phyloP scores from a whole-genome alignment of 2,797 vertebrate genomes.

The Sciurus vulgaris region DNA sequence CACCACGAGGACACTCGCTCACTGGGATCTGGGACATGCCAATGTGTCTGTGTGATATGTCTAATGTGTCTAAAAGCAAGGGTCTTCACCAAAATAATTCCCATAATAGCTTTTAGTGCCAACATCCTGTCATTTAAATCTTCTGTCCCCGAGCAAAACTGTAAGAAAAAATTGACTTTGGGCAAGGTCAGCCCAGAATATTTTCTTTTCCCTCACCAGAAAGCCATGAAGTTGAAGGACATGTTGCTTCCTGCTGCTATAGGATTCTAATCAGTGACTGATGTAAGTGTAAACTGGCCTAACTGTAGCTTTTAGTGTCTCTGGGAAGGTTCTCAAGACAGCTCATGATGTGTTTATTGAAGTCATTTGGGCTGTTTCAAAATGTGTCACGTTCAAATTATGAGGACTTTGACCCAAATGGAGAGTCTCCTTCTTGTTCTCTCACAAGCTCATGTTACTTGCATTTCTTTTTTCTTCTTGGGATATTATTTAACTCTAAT shows the following conservation, averaged over 20 bases:
- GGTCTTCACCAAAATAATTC: background rate
- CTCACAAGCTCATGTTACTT: background rate
- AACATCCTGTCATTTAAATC: background rate
- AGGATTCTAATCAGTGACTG: slow-evolving; percentile 56
- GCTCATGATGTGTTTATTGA: slow-evolving; percentile 18
- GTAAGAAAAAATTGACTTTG: background rate
- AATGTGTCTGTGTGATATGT: background rate
- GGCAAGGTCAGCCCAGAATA: background rate
- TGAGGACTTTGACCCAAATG: background rate
- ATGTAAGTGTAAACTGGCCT: slow-evolving; percentile 28
- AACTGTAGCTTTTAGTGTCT: slow-evolving; percentile 15
- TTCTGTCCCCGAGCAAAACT: background rate
- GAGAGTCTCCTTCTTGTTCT: background rate
- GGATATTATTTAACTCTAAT: slow-evolving; percentile 46
- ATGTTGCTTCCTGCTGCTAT: slow-evolving; percentile 12
- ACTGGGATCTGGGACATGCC: rapidly evolving
- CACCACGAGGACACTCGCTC: rapidly evolving
- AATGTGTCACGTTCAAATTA: slow-evolving; percentile 31
- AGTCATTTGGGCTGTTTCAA: slow-evolving; percentile 55
- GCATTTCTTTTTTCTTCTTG: slow-evolving; percentile 15
- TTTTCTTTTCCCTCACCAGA: background rate
- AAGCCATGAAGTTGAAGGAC: background rate
- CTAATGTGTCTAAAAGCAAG: background rate
- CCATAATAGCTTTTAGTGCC: background rate
- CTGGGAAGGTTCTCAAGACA: slow-evolving; percentile 45